Evolutionary conservation across 1,140 invertebrate genomes (phyloP).

Genomic region (Lethrus apterus): DNA sequence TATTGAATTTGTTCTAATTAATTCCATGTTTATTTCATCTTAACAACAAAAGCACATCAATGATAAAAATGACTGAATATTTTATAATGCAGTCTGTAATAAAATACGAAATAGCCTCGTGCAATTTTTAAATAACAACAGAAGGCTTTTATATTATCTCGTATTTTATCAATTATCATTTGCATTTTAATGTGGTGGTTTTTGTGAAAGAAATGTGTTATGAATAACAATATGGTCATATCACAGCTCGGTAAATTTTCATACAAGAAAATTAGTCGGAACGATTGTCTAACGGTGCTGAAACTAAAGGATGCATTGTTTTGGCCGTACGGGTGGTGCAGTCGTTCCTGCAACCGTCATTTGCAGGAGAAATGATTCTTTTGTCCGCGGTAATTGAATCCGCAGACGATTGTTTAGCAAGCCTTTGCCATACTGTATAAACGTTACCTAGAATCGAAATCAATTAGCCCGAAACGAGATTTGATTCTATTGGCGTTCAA

Average conservation of each 20-base stretch:
- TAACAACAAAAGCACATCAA: too few relatives aligned
- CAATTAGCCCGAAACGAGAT: slow-evolving; percentile 26
- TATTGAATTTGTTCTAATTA: too few relatives aligned
- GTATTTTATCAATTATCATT: slow-evolving; percentile 7
- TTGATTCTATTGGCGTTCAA: slow-evolving; percentile 1
- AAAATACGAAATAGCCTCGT: too few relatives aligned
- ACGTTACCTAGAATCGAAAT: slow-evolving; percentile 34
- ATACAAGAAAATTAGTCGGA: slow-evolving; percentile 14
- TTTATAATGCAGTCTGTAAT: too few relatives aligned
- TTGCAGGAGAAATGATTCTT: slow-evolving; percentile 36
- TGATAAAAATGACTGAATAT: too few relatives aligned
- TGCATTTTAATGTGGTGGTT: slow-evolving; percentile 6
- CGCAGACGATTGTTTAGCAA: slow-evolving; percentile 30
- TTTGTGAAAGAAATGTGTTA: slow-evolving; percentile 2
- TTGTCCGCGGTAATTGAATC: slow-evolving; percentile 38
- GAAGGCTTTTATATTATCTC: too few relatives aligned
- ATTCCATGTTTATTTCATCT: too few relatives aligned
- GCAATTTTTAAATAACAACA: too few relatives aligned
- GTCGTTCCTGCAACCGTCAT: slow-evolving; percentile 35
- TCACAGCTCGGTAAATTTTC: slow-evolving; percentile 11
- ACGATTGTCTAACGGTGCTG: slow-evolving; percentile 11
- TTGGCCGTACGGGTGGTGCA: slow-evolving; percentile 17
- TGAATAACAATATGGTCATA: slow-evolving; percentile 8
- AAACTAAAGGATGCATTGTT: slow-evolving; percentile 12
- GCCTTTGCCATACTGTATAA: slow-evolving; percentile 29